These are phyloP conservation scores for Lagorchestes hirsutus DNA, from an alignment of 2,797 vertebrate species.

Conservation along the genomic window DNA sequence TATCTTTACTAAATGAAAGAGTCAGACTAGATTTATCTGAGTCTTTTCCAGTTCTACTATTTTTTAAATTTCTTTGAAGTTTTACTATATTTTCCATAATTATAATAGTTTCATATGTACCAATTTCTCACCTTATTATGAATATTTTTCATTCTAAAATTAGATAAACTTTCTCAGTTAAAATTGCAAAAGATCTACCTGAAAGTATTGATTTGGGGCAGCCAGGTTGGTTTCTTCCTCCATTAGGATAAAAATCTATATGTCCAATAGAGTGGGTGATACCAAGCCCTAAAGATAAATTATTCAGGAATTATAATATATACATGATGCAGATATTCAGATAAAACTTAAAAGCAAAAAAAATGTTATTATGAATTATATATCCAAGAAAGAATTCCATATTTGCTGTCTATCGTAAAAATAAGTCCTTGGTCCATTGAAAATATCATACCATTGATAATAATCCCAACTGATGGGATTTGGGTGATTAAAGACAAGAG, in stretches of 20 bases:
- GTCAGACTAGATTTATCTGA: neutral
- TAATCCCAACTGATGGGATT: neutral
- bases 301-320: neutral
- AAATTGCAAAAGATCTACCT: constrained; percentile 85
- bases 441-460: neutral
- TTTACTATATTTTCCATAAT: neutral
- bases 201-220: constrained; percentile 93
- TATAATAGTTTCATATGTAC: neutral
- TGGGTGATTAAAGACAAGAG: too few relatives aligned
- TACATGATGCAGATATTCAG: neutral
- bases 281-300: constrained; percentile 89
- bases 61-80: neutral
- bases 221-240: constrained; percentile 94
- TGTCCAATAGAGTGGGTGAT: constrained; percentile 92
- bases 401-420: neutral
- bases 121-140: constrained; percentile 7
- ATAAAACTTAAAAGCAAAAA: neutral
- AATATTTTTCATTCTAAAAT: constrained; percentile 17
- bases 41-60: neutral
- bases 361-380: neutral
- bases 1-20: neutral
- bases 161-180: neutral
- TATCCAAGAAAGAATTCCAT: neutral
- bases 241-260: constrained; percentile 98
- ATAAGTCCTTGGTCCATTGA: neutral